Evolutionary conservation across 1,140 invertebrate species (phyloP).

Genomic region (Holotrichia oblita): DNA sequence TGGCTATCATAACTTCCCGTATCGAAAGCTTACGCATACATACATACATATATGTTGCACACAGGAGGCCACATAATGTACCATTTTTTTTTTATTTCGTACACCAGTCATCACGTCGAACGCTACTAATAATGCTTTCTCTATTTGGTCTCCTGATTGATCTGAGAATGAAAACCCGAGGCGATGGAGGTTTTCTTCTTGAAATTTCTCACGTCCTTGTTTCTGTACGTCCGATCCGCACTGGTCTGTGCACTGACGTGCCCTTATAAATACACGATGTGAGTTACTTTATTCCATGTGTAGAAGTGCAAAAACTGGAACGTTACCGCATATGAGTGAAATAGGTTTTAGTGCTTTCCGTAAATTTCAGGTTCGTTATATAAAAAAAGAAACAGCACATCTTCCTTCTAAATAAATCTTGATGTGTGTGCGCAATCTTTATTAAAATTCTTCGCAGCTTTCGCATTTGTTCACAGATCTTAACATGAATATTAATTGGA

Average conservation of each 20-base stretch:
- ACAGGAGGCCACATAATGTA: neutral
- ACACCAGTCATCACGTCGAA: neutral
- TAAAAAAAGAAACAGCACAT: conserved; percentile 1
- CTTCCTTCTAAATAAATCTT: conserved; percentile 25
- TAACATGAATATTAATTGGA: neutral
- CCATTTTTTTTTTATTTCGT: conserved; percentile 18
- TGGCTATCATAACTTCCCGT: conserved; percentile 22
- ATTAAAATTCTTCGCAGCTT: neutral
- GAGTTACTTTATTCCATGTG: neutral
- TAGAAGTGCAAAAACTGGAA: conserved; percentile 27
- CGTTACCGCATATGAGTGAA: conserved; percentile 29
- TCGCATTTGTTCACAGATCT: neutral
- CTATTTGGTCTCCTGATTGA: conserved; percentile 31
- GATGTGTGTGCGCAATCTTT: neutral
- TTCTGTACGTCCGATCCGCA: conserved; percentile 27
- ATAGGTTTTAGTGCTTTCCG: conserved; percentile 15
- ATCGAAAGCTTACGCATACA: neutral
- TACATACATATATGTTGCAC: too few relatives aligned
- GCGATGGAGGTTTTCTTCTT: conserved; percentile 31
- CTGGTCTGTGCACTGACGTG: conserved; percentile 1
- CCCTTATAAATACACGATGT: conserved; percentile 4
- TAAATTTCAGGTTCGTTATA: conserved; percentile 30
- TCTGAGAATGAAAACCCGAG: conserved; percentile 32
- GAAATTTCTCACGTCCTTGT: too few relatives aligned
- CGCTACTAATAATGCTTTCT: conserved; percentile 29